These are phyloP conservation scores for Pangasianodon hypophthalmus DNA, from an alignment of 2,113 vertebrate genomes.

Conservation along the genomic window DNA sequence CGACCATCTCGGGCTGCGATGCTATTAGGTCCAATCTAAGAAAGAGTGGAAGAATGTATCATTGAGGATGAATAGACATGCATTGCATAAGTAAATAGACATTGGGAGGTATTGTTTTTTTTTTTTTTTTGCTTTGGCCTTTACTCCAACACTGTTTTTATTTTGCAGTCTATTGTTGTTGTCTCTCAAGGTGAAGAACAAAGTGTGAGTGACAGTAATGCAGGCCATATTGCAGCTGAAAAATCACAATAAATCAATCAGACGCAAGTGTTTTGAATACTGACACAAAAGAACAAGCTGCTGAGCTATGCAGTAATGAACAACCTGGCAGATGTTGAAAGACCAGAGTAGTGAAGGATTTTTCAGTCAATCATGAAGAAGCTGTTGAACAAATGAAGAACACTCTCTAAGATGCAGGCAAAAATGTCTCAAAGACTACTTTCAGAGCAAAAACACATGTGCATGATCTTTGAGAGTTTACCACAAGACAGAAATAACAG, in stretches of 20 bases:
- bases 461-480: not conserved
- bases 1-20: slow-evolving; percentile 92
- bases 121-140: not conserved
- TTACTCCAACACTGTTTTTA: not conserved
- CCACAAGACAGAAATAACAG: not conserved
- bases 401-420: no score
- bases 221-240: not conserved
- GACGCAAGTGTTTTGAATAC: not conserved
- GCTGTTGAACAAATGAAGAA: not conserved
- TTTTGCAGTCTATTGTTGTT: not conserved
- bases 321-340: not conserved
- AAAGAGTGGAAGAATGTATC: not conserved
- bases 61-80: not conserved
- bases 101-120: not conserved
- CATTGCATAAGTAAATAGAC: not conserved
- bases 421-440: not conserved
- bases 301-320: not conserved
- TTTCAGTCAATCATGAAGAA: not conserved
- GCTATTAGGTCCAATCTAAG: slow-evolving; percentile 91
- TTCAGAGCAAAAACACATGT: not conserved
- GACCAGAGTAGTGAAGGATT: not conserved
- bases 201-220: slow-evolving; percentile 16
- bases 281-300: not conserved
- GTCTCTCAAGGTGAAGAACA: slow-evolving; percentile 16
- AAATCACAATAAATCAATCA: slow-evolving; percentile 17